Conservation (phyloP, 2,797 vertebrate genomes). For the Eleutherodactylus coqui region DNA sequence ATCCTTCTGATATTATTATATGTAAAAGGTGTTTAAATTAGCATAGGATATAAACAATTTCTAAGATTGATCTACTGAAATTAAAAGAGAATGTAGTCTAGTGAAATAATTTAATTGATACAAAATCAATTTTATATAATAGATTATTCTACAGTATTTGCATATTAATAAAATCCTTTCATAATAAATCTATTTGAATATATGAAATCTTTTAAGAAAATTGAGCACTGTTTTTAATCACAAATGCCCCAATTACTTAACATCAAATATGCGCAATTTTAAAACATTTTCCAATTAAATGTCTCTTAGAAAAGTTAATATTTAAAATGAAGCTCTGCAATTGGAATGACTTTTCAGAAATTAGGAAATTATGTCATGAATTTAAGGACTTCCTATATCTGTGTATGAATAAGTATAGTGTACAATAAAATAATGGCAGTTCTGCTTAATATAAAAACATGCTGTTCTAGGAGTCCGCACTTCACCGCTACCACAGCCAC, state of each 20-base stretch:
- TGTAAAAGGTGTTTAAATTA: neutral
- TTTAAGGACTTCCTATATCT: neutral
- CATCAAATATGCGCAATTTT: too few relatives aligned
- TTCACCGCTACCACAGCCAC: too few relatives aligned
- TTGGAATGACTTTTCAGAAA: neutral
- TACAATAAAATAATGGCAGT: too few relatives aligned
- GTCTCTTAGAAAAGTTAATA: neutral
- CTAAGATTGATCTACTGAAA: neutral
- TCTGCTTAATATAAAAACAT: too few relatives aligned
- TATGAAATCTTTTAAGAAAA: neutral
- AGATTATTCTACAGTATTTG: conserved; percentile 8
- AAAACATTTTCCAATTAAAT: neutral
- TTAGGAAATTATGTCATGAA: neutral
- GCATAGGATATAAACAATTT: neutral
- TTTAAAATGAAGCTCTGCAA: neutral
- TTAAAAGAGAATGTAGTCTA: neutral
- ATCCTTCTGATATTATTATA: neutral
- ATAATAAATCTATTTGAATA: neutral
- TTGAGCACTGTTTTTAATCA: neutral
- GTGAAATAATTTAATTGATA: neutral
- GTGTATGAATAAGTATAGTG: too few relatives aligned
- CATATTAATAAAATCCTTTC: neutral
- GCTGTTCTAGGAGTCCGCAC: too few relatives aligned
- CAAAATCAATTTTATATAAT: neutral
- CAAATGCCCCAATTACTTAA: neutral